Base-by-base conservation (phyloP, 2,113 vertebrate species). In the Piprites chloris region DNA sequence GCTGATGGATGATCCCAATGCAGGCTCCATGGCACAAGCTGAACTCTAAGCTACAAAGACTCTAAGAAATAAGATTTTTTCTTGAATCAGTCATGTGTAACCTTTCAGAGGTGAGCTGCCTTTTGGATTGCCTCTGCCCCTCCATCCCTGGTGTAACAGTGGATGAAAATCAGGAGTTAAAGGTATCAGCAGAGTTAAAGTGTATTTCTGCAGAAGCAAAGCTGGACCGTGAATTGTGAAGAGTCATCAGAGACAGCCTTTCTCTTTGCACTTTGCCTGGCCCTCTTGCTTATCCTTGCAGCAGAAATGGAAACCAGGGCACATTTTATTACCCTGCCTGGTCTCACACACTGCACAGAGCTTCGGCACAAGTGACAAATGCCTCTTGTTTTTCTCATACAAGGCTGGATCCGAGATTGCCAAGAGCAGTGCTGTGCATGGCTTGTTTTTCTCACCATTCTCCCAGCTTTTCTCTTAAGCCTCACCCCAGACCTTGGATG, bases 401-500 rank as follows among this genome's bases (percentile, higher is more conserved):
- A 5, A 69, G 50, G 46, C 46, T 85, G 59, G n/a, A 69, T 30
- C 27, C 37, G 52, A 63, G 52, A 21, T 20, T 41, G 24, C 49
- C 1, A 3, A 27, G 41, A 77, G 16, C 15, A 24, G 4, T 1
- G 0, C 49, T 61, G 21, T 14, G 28, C 27, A 16, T 6, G 39
- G 30, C 24, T 66, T 76, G 30, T 24, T 81, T 69, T 69, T 65
- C 77, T 69, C 42, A 39, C 30, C 4, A 0, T 35, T 39, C 46
- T 66, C 30, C 32, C 75, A 62, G 11, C 26, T 81, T 65, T 47
- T 18, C 42, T 49, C 27, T 44, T 2, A 19, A 33, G 22, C 39
- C 14, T 82, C 74, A 41, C 3, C n/a, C 15, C 46, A 71, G 37
- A 20, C 46, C 19, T 8, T 9, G 0, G 0, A 24, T 30, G 19